Conservation (phyloP, 2,888 invertebrate species). For the Platycnemis pennipes region DNA sequence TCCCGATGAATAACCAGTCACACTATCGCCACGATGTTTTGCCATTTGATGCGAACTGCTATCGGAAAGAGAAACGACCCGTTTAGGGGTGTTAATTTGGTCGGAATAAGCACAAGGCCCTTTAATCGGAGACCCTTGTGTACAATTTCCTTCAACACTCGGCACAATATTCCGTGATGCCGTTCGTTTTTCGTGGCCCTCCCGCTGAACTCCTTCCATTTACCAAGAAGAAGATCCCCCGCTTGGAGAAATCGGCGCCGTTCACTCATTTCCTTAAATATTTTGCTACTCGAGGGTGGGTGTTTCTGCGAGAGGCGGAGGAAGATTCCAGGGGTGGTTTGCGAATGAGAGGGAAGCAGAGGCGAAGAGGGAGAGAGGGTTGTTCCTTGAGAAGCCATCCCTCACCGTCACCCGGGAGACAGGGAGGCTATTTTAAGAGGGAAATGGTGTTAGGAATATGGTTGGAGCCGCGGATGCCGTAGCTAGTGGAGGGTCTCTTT, state of each 20-base stretch:
- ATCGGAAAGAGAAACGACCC: not conserved
- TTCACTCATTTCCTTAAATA: no score
- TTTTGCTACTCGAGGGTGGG: no score
- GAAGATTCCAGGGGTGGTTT: not conserved
- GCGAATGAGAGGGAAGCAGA: not conserved
- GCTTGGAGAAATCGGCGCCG: no score
- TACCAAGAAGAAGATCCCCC: no score
- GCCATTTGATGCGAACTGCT: not conserved
- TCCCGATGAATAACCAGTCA: no score
- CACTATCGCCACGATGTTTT: no score
- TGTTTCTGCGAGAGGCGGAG: not conserved
- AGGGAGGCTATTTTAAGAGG: not conserved
- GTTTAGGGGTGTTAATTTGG: not conserved
- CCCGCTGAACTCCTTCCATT: no score
- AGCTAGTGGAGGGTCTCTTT: slow-evolving; percentile 8
- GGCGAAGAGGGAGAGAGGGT: not conserved
- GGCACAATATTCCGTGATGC: no score
- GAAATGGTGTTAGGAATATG: not conserved
- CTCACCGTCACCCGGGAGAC: not conserved
- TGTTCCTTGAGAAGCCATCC: not conserved
- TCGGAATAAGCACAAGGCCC: not conserved
- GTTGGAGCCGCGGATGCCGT: not conserved
- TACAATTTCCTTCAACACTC: no score
- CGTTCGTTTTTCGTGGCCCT: no score
- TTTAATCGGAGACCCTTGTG: not conserved